phyloP scores from a whole-genome alignment of 2,888 invertebrate genomes.

The Corbicula japonica region DNA sequence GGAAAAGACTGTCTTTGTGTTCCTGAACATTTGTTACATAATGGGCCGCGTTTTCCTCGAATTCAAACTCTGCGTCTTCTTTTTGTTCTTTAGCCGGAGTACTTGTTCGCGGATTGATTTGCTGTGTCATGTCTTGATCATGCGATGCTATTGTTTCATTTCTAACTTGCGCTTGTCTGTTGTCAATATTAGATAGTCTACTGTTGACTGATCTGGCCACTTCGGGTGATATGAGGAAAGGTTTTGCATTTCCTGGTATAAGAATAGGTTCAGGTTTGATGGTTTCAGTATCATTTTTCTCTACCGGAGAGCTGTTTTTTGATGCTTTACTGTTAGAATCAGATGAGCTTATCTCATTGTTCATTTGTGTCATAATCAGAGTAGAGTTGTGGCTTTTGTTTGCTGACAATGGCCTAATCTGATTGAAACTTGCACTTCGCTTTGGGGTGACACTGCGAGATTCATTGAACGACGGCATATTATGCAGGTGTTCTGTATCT shows the following conservation, averaged over 20 bases:
- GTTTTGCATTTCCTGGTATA: constrained; percentile 43
- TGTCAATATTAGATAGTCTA: not conserved
- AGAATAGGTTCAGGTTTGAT: not conserved
- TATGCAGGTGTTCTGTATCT: not conserved
- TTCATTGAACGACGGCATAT: not conserved
- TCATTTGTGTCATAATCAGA: constrained; percentile 19
- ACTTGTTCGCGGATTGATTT: not conserved
- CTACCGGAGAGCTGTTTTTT: not conserved
- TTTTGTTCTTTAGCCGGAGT: not conserved
- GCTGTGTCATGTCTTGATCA: not conserved
- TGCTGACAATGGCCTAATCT: not conserved
- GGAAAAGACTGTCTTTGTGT: constrained; percentile 24
- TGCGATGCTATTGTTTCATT: not conserved
- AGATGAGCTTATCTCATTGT: not conserved
- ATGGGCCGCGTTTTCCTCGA: not conserved
- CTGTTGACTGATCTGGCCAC: constrained; percentile 41
- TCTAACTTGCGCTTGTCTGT: not conserved
- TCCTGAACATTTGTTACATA: not conserved
- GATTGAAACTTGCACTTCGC: not conserved
- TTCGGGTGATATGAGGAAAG: constrained; percentile 49
- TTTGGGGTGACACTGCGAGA: not conserved
- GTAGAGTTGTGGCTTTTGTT: too few species aligned
- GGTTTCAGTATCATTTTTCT: not conserved
- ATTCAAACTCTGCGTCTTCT: not conserved
- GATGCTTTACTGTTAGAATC: not conserved